Percentiles rank a stretch among this genome's conserved stretches.
Conservation (phyloP, 2,113 vertebrate genomes). For the Strix uralensis region DNA sequence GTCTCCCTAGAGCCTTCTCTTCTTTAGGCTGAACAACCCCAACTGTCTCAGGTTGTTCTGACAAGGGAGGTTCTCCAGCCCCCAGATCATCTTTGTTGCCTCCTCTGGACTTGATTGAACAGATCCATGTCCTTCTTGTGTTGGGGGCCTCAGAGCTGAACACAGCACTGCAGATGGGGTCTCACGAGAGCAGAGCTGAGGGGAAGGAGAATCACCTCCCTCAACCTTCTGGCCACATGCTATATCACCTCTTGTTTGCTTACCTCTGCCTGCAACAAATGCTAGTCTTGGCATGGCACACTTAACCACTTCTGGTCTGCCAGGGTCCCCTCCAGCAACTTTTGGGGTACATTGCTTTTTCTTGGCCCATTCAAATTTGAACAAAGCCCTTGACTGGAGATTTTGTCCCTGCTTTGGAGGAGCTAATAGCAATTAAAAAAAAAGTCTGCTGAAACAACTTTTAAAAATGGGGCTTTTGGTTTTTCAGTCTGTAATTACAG, state of each 20-base stretch:
- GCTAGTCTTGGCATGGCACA: neutral
- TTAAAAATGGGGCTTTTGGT: constrained; percentile 11
- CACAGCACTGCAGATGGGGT: too few relatives aligned
- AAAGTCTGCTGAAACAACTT: neutral
- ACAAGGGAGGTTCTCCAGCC: too few relatives aligned
- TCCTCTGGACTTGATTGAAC: too few relatives aligned
- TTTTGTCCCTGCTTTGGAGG: neutral
- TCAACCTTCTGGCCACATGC: too few relatives aligned
- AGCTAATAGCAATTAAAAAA: neutral
- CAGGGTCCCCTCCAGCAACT: neutral
- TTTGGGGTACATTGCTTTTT: neutral
- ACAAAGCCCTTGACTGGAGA: neutral
- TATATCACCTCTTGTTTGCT: neutral
- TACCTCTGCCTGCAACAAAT: neutral
- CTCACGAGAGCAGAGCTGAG: too few relatives aligned
- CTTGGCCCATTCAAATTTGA: neutral
- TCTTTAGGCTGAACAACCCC: too few relatives aligned
- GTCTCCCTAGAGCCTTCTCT: too few relatives aligned
- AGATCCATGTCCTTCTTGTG: too few relatives aligned
- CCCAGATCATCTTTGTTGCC: too few relatives aligned
- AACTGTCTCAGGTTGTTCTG: too few relatives aligned
- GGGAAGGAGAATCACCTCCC: too few relatives aligned
- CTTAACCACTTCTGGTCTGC: neutral
- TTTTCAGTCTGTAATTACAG: constrained; percentile 54
- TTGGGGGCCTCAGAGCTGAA: too few relatives aligned